Conservation (phyloP, 2,113 vertebrate species). For the Aptenodytes forsteri region DNA sequence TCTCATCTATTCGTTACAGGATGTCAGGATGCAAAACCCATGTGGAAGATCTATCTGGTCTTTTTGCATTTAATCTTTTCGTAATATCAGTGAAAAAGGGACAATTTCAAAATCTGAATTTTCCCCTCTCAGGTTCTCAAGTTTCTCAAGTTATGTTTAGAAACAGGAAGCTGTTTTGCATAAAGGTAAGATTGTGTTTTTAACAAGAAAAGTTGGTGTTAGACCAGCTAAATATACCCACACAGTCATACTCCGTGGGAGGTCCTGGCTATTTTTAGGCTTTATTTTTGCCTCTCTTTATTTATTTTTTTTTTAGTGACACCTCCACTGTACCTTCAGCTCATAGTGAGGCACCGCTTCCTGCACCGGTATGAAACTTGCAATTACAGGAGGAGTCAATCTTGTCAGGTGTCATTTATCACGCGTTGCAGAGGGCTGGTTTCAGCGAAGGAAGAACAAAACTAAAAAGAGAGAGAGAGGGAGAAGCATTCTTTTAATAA, state of each 20-base stretch:
- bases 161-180: slow-evolving; percentile 63
- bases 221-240: slow-evolving; percentile 70
- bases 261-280: slow-evolving; percentile 75
- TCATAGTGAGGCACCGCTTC: slow-evolving; percentile 23
- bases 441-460: slow-evolving; percentile 66
- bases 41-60: background rate
- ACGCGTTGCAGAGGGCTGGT: slow-evolving; percentile 55
- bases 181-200: slow-evolving; percentile 59
- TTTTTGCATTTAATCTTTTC: background rate
- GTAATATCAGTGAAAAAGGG: background rate
- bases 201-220: slow-evolving; percentile 51
- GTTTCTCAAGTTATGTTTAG: slow-evolving; percentile 7
- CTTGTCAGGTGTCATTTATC: slow-evolving; percentile 72
- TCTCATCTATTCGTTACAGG: background rate
- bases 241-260: slow-evolving; percentile 52
- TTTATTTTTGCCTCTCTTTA: slow-evolving; percentile 61
- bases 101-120: background rate
- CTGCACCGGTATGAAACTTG: slow-evolving; percentile 42
- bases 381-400: slow-evolving; percentile 55
- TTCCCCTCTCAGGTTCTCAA: background rate
- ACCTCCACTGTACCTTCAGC: slow-evolving; percentile 31
- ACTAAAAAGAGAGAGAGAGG: slow-evolving; percentile 67
- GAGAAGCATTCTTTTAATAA: slow-evolving; percentile 77
- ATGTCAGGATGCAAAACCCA: background rate
- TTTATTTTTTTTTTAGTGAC: slow-evolving; percentile 41